A percentile compares a stretch with the other conserved stretches of the same genome.
phyloP scores from a whole-genome alignment of 2,888 invertebrate species.

The Temnothorax rugatulus region DNA sequence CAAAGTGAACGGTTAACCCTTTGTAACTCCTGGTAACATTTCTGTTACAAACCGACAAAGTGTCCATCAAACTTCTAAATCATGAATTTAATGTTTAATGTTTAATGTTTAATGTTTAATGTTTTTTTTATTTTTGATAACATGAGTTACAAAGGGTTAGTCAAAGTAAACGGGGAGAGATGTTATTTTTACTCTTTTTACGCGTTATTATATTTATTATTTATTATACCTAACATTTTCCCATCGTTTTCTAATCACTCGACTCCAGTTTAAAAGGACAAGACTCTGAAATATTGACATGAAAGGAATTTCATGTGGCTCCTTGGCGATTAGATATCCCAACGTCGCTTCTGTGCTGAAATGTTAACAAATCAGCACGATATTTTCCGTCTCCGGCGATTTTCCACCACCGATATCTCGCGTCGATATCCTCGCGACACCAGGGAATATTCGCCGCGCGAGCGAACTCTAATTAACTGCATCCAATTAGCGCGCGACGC shows the following conservation, averaged over 20 bases:
- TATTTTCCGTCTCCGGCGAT: not conserved
- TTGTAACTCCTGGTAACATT: no score
- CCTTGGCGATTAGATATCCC: not conserved
- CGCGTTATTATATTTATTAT: not conserved
- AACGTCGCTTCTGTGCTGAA: constrained; percentile 3
- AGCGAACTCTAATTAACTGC: constrained; percentile 64
- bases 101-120: no score
- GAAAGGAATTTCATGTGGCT: not conserved
- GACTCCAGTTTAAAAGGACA: not conserved
- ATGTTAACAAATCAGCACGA: constrained; percentile 16
- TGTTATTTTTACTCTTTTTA: not conserved
- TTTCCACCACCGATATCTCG: constrained; percentile 10
- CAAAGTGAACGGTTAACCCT: not conserved
- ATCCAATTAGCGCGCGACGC: constrained; percentile 66
- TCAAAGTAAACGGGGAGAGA: not conserved
- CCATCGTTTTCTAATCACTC: not conserved
- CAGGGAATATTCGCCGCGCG: constrained; percentile 48
- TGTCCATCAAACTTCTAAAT: no score
- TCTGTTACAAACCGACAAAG: no score
- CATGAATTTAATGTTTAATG: no score
- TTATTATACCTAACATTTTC: not conserved
- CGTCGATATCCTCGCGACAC: constrained; percentile 42
- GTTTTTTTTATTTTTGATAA: no score
- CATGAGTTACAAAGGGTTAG: no score
- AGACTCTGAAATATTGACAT: not conserved